These are phyloP conservation scores for Motacilla tschutschensis DNA, from an alignment of 2,113 vertebrate species.

Conservation along the genomic window DNA sequence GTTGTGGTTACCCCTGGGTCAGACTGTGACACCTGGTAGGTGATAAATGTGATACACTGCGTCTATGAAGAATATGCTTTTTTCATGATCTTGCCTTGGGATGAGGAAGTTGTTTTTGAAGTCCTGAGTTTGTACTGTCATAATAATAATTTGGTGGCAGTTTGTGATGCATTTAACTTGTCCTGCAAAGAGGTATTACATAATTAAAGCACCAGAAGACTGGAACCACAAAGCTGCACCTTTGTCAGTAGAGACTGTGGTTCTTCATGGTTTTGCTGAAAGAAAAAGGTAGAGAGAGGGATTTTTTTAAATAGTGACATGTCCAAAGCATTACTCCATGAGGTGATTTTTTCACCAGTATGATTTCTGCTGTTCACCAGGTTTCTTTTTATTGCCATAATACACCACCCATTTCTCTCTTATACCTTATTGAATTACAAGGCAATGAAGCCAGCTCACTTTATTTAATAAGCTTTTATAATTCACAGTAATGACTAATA, in stretches of 20 bases:
- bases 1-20: neutral
- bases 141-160: neutral
- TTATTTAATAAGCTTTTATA: neutral
- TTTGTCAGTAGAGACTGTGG: neutral
- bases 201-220: neutral
- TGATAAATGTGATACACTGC: neutral
- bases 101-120: neutral
- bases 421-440: neutral
- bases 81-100: neutral
- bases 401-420: neutral
- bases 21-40: neutral
- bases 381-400: neutral
- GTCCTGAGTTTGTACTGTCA: neutral
- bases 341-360: neutral
- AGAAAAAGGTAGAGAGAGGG: neutral
- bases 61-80: neutral
- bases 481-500: neutral
- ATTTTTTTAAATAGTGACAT: neutral
- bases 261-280: neutral
- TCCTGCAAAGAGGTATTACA: neutral
- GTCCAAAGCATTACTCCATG: neutral
- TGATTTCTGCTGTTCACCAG: neutral
- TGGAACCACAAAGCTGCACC: neutral
- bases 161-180: neutral
- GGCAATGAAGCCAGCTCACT: neutral